A percentile compares a stretch with the other conserved stretches of the same genome.
These are phyloP conservation scores for Drosophila kokeensis DNA, from an alignment of 2,888 invertebrate species.

Conservation along the genomic window DNA sequence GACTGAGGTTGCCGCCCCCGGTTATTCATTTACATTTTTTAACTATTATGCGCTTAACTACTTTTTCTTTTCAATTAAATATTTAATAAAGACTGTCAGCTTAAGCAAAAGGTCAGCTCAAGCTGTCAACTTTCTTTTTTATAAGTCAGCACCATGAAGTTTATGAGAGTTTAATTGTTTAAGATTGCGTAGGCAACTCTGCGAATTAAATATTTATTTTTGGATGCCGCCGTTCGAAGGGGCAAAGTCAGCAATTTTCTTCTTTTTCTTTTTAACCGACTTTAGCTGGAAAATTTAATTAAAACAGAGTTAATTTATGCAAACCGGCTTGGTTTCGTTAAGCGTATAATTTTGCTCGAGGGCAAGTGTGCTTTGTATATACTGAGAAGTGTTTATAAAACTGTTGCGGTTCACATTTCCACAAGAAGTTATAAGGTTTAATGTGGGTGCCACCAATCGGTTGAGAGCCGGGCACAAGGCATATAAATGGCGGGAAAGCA, in stretches of 20 bases:
- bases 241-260: conserved; percentile 10
- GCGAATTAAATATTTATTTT: conserved; percentile 46
- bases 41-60: not conserved
- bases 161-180: conserved; percentile 45
- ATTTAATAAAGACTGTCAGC: conserved; percentile 4
- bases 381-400: conserved; percentile 20
- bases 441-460: conserved; percentile 28
- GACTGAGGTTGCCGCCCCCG: not conserved
- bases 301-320: conserved; percentile 67
- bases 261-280: not conserved
- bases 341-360: conserved; percentile 27
- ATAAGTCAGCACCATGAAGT: conserved; percentile 2
- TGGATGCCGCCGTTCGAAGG: conserved; percentile 3
- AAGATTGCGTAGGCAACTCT: conserved; percentile 26
- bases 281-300: conserved; percentile 63
- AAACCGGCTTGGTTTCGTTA: conserved; percentile 22
- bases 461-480: conserved; percentile 16
- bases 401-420: conserved; percentile 38
- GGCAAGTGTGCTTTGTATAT: not conserved
- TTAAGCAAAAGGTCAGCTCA: conserved; percentile 16
- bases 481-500: conserved; percentile 42
- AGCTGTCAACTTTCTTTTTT: not conserved
- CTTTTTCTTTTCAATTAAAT: not conserved
- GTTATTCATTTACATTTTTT: not conserved
- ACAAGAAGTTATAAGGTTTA: conserved; percentile 30